Conservation (phyloP, 1,140 invertebrate genomes). For the Apis cerana region DNA sequence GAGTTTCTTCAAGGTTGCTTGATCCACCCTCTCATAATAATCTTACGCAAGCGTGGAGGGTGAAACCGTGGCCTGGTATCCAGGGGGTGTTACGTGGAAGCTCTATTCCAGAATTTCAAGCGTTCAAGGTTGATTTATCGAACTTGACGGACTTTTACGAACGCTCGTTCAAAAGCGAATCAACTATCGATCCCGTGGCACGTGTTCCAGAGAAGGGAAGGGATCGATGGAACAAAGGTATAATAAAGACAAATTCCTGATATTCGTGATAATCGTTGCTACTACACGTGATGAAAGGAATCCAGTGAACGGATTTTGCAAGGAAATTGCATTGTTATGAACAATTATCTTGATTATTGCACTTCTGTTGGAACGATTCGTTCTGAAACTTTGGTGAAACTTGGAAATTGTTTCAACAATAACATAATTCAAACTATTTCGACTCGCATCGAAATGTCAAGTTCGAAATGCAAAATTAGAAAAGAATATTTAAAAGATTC, state of each 20-base stretch:
- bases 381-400: no score
- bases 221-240: constrained; percentile 36
- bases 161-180: constrained; percentile 19
- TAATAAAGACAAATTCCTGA: no score
- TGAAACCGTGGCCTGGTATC: background rate
- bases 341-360: background rate
- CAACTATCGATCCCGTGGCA: constrained; percentile 14
- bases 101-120: no score
- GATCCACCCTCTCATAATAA: constrained; percentile 37
- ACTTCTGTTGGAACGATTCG: no score
- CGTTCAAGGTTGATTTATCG: constrained; percentile 14
- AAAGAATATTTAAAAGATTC: no score
- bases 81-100: constrained; percentile 4
- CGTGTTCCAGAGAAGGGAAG: background rate
- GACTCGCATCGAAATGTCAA: no score
- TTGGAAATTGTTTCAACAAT: no score
- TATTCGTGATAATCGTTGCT: no score
- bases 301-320: background rate
- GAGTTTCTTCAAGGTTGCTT: constrained; percentile 55
- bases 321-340: background rate
- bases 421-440: no score
- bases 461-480: no score
- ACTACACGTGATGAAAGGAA: background rate
- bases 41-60: constrained; percentile 53
- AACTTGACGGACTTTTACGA: constrained; percentile 13